Conservation (phyloP, 2,113 vertebrate genomes). For the Engraulis encrasicolus region DNA sequence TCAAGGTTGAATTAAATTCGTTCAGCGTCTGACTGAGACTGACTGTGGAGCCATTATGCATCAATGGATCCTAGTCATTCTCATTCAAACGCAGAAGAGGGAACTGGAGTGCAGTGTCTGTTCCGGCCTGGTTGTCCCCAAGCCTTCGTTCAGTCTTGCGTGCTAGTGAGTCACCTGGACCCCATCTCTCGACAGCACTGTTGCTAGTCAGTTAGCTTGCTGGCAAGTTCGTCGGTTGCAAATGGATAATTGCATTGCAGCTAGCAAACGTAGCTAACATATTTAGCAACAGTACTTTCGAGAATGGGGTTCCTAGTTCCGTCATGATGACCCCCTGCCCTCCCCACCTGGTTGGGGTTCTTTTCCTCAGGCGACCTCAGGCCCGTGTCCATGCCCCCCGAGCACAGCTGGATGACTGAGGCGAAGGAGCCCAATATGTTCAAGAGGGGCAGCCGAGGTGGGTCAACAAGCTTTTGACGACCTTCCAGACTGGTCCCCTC, state of each 20-base stretch:
- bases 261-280: too few relatives aligned
- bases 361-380: slow-evolving; percentile 85
- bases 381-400: slow-evolving; percentile 82
- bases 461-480: slow-evolving; percentile 46
- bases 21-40: background rate
- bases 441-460: slow-evolving; percentile 86
- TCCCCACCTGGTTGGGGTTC: slow-evolving; percentile 72
- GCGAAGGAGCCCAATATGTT: slow-evolving; percentile 82
- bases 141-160: background rate
- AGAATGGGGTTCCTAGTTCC: too few relatives aligned
- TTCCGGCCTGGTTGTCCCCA: background rate
- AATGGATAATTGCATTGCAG: too few relatives aligned
- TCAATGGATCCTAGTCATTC: background rate
- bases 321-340: slow-evolving; percentile 45
- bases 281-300: too few relatives aligned
- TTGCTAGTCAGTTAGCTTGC: too few relatives aligned
- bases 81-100: background rate
- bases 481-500: background rate
- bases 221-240: too few relatives aligned
- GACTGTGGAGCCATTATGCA: background rate
- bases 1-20: background rate
- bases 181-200: too few relatives aligned
- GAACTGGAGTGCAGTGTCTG: background rate
- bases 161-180: background rate
- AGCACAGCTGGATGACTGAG: slow-evolving; percentile 84